Percentiles rank a stretch among this genome's conserved stretches.
Conservation (phyloP, 1,140 invertebrate species). For the Conus betulinus region DNA sequence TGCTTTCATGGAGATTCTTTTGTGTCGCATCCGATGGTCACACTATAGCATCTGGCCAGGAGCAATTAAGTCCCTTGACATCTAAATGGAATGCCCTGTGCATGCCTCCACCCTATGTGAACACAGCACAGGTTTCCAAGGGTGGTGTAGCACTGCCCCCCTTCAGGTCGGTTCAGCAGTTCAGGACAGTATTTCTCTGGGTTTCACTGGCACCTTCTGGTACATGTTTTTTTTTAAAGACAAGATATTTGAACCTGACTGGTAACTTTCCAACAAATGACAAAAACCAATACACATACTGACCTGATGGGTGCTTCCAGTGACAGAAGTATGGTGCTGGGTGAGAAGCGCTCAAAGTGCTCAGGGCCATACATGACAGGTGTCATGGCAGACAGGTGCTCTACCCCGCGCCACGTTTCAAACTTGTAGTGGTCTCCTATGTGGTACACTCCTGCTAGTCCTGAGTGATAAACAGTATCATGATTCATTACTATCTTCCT, state of each 20-base stretch:
- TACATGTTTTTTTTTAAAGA: too few relatives aligned
- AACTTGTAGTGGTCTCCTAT: constrained; percentile 71
- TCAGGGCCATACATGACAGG: constrained; percentile 71
- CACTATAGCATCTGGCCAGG: too few relatives aligned
- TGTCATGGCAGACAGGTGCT: constrained; percentile 70
- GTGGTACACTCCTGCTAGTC: constrained; percentile 73
- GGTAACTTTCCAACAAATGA: background rate
- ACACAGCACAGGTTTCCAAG: too few relatives aligned
- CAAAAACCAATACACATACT: constrained; percentile 3
- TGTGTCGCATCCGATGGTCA: too few relatives aligned
- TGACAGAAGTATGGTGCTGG: constrained; percentile 59
- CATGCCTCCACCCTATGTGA: too few relatives aligned
- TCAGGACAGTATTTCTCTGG: too few relatives aligned
- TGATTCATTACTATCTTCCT: background rate
- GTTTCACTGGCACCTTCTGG: too few relatives aligned
- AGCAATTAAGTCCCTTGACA: too few relatives aligned
- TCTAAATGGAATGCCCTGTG: too few relatives aligned
- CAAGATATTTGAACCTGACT: background rate
- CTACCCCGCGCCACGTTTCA: constrained; percentile 69
- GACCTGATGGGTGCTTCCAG: constrained; percentile 55
- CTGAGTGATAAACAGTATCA: constrained; percentile 46
- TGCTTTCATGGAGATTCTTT: too few relatives aligned
- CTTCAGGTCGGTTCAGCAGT: too few relatives aligned
- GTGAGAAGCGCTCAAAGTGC: constrained; percentile 72
- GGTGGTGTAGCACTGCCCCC: too few relatives aligned